Evolutionary conservation across 2,797 vertebrate genomes (phyloP), one percentile per base, ranked within the genome.

Genomic region (Mus caroli): DNA sequence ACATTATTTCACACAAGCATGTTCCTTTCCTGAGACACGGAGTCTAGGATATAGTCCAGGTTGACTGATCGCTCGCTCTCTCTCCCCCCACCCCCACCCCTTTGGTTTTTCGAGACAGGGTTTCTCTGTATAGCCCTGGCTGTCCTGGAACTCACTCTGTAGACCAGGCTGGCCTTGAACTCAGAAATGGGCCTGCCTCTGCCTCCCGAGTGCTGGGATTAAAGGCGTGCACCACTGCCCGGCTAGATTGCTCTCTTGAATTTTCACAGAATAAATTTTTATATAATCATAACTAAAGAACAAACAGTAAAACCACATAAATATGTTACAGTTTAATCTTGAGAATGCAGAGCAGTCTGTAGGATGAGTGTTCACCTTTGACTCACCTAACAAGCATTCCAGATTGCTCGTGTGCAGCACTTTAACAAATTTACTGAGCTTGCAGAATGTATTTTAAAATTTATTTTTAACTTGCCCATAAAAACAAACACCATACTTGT

Each of bases 1-100:
- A 69, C 83, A 67, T 73, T 96, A 71, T 79, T 87, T 94, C 94
- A n/a, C 12, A 54, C 50, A 90, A 80, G 84, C n/a, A 82, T 60
- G 15, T 5, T 76, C 11, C 52, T 88, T 31, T 52, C 19, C 22
- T 73, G 40, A 77, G 28, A 31, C 28, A 31, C 8, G 46, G 9
- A 19, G 43, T 50, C 43, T 17, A 7, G 26, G 46, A 28, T 77
- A 13, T 31, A 26, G 75, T 50, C 50, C 50, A 50, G 50, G 50
- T 46, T 46, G 46, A 46, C 4, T 43, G 46, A 6, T 46, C 6
- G 6, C 46, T 46, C 46, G 6, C 46, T 46, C 46, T 1, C 46
- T 46, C 46, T 46, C 46, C 46, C 46, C 7, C 46, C 8, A n/a
- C 8, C 46, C 46, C 46, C 46, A 7, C 46, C 46, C 46, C 46